phyloP scores from a whole-genome alignment of 2,113 vertebrate genomes.

The Hippolais icterina region DNA sequence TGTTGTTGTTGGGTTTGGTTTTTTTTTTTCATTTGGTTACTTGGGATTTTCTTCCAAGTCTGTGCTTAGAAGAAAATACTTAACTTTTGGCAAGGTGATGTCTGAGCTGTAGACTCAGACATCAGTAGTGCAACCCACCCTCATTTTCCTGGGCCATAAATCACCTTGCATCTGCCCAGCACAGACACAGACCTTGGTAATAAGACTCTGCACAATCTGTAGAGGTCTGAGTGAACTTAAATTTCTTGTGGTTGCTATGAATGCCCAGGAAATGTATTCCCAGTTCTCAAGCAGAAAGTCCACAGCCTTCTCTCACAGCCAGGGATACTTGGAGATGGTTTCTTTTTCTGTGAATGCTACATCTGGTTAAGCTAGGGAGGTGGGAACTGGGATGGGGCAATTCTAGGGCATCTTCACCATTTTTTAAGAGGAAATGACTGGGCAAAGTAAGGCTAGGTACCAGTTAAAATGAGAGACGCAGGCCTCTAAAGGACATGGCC shows the following conservation, averaged over 20 bases:
- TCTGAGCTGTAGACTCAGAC: neutral
- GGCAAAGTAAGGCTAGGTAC: neutral
- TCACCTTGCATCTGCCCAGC: neutral
- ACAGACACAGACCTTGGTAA: neutral
- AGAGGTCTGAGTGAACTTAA: neutral
- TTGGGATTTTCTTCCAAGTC: neutral
- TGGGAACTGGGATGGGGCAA: neutral
- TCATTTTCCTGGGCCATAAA: neutral
- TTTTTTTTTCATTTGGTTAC: neutral
- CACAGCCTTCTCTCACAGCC: neutral
- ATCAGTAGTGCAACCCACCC: neutral
- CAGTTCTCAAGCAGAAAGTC: neutral
- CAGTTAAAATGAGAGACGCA: neutral
- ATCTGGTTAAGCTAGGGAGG: neutral
- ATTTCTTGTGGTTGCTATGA: neutral
- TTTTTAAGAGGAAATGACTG: neutral
- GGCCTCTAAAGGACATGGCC: neutral
- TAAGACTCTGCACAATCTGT: neutral
- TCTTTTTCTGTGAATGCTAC: neutral
- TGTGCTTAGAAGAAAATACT: neutral
- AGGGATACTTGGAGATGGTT: neutral
- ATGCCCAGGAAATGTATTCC: neutral
- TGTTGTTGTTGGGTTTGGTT: too few relatives aligned
- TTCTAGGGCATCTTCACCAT: fast-evolving
- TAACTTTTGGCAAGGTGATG: neutral